A percentile compares a stretch with the other conserved stretches of the same genome.
Evolutionary conservation across 2,888 invertebrate genomes (phyloP).

Genomic region (Syrista parreyssii): DNA sequence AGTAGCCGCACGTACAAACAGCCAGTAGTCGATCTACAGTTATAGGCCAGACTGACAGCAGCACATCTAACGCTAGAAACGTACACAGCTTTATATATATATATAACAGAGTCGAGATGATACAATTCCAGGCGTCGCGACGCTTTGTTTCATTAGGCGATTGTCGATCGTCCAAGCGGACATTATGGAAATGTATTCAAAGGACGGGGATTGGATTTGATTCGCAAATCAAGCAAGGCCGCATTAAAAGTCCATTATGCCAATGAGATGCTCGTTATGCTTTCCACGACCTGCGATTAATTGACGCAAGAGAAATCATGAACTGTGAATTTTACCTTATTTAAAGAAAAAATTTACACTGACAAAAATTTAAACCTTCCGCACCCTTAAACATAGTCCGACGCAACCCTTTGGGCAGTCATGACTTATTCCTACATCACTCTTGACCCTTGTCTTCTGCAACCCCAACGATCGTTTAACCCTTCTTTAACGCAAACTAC

Average conservation of each 20-base stretch:
- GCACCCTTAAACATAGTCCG: not conserved
- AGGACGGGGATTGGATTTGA: conserved; percentile 23
- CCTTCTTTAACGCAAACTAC: not conserved
- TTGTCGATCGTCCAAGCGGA: conserved; percentile 14
- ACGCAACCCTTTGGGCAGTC: not conserved
- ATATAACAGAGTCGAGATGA: not conserved
- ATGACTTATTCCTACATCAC: not conserved
- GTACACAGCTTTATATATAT: not conserved
- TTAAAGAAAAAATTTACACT: not conserved
- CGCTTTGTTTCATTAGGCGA: conserved; percentile 26
- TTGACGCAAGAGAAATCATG: not conserved
- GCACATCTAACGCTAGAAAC: not conserved
- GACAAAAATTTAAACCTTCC: not conserved
- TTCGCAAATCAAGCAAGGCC: conserved; percentile 39
- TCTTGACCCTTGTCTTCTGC: not conserved
- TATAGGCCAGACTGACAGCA: not conserved
- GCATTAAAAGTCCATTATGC: conserved; percentile 47
- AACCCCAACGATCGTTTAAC: not conserved
- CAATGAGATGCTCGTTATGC: conserved; percentile 7
- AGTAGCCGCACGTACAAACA: not conserved
- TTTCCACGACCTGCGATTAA: not conserved
- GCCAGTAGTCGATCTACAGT: no score
- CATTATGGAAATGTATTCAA: conserved; percentile 33
- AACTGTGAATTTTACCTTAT: not conserved
- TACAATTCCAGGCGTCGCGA: conserved; percentile 1